phyloP scores from a whole-genome alignment of 2,797 vertebrate species.

The Sus cebifrons region DNA sequence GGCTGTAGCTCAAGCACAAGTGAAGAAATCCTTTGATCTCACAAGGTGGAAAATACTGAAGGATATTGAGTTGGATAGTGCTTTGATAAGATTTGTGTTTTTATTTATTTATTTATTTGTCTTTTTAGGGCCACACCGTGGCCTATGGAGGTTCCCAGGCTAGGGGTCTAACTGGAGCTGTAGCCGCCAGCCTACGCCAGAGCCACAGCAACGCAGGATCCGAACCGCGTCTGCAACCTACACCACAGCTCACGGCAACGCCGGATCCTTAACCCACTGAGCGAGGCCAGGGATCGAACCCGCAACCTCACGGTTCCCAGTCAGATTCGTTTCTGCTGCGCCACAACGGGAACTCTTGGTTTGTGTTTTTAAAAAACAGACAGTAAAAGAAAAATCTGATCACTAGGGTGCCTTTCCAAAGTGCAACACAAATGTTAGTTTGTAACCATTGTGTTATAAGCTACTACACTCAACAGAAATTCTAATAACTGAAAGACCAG shows the following conservation, averaged over 20 bases:
- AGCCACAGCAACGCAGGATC: too few species aligned
- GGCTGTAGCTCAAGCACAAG: background rate
- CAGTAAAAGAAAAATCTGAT: background rate
- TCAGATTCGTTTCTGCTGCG: too few species aligned
- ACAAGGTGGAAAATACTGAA: background rate
- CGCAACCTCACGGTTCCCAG: too few species aligned
- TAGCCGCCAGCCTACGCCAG: too few species aligned
- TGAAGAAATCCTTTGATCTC: background rate
- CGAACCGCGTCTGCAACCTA: too few species aligned
- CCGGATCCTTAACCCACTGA: too few species aligned
- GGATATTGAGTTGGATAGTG: background rate
- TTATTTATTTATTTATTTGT: too few species aligned
- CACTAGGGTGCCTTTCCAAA: background rate
- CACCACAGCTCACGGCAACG: too few species aligned
- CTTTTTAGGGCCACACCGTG: too few species aligned
- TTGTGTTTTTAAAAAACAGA: background rate
- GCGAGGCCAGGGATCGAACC: too few species aligned
- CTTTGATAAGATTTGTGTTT: background rate
- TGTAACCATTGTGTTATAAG: background rate
- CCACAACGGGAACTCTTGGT: background rate
- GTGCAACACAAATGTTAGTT: background rate
- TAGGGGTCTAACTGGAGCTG: too few species aligned
- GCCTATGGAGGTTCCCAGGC: too few species aligned
- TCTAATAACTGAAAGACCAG: background rate
- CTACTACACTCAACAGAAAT: background rate